Evolutionary conservation across 1,140 invertebrate species (phyloP).

Genomic region (Cydia strobilella): DNA sequence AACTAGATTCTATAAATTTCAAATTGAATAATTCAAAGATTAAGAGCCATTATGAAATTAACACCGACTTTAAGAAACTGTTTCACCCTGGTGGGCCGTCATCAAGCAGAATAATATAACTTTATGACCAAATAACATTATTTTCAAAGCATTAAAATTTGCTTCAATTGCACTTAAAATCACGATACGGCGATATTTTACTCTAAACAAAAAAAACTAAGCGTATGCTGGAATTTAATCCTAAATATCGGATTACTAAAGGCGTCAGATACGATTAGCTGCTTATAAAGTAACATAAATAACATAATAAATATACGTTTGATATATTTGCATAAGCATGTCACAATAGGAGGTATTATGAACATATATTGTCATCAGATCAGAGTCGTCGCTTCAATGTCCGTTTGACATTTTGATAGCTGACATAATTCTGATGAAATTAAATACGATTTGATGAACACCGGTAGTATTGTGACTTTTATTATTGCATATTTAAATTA

Average conservation of each 20-base stretch:
- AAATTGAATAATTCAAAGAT: neutral
- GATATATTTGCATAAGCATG: slow-evolving; percentile 30
- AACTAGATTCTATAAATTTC: too few species aligned
- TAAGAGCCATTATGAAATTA: neutral
- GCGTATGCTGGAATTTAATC: slow-evolving; percentile 1
- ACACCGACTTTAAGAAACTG: neutral
- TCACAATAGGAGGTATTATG: slow-evolving; percentile 17
- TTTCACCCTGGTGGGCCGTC: neutral
- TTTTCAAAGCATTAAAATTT: neutral
- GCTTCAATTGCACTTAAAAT: slow-evolving; percentile 12
- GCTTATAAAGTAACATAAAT: slow-evolving; percentile 25
- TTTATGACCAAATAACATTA: slow-evolving; percentile 20
- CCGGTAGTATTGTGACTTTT: neutral
- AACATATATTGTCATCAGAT: neutral
- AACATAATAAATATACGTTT: slow-evolving; percentile 21
- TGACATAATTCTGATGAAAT: neutral
- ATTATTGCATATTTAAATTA: neutral
- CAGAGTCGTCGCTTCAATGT: neutral
- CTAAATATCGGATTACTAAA: slow-evolving; percentile 13
- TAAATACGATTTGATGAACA: neutral
- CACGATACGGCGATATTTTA: neutral
- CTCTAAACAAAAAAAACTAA: neutral
- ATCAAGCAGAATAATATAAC: neutral
- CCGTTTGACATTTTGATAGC: neutral
- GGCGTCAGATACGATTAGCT: slow-evolving; percentile 21